Evolutionary conservation across 2,888 invertebrate genomes (phyloP), one percentile per base, ranked within the genome.

Genomic region (Proisotoma minuta): DNA sequence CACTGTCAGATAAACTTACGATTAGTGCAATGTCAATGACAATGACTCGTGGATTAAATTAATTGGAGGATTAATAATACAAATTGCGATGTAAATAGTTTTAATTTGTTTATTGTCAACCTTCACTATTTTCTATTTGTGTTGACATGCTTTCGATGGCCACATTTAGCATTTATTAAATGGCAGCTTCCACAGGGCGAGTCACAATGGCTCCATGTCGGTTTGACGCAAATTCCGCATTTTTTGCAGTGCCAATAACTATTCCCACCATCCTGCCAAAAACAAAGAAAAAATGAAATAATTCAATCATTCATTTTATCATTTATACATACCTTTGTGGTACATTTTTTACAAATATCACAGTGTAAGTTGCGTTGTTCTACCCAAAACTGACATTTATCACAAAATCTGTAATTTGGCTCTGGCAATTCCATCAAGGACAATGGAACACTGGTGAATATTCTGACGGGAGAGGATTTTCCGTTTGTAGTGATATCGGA

Each of bases 191-290:
- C 20, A 53, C 66, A 66, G 1, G 47, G 51, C 1, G 26, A 29
- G 23, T 29, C 5, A 34, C 68, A 68, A 26, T 68, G 68, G 10
- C n/a, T 59, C 68, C 68, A 68, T 10, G 53, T 61, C 8, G 65
- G 63, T 23, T 68, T 68, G 12, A 68, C 63, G 28, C 68, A 68
- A 50, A 51, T 63, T 39, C 48, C 10, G 39, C 68, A 68, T 20
- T 43, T 51, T 1, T 39, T 22, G 27, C 68, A 68, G 27, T 68
- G 68, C 1, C 15, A 20, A 39, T 65, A 68, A 1, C 53, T 48
- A 18, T 51, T 27, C 23, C 65, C 65, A 39, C 65, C 68, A 24
- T 65, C 65, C 65, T 65, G 22, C 18, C 28, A 52, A 28, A 52
- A 8, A 27, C 23, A 49, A 3, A 22, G 18, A 50, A 57, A 15